Evolutionary conservation across 2,113 vertebrate genomes (phyloP).

Genomic region (Plecturocebus donacophilus): DNA sequence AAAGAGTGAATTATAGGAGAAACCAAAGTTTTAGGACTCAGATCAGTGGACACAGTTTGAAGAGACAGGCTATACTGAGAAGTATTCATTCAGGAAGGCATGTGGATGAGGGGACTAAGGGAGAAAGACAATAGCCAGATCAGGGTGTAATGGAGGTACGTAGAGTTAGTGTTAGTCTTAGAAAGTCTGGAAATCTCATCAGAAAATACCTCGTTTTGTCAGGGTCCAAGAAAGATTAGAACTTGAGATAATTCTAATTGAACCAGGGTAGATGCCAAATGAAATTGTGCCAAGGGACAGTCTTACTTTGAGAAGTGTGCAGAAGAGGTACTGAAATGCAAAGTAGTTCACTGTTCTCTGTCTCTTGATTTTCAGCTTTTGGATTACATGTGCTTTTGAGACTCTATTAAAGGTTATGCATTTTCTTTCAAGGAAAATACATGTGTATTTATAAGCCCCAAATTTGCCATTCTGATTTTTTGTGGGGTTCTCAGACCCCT

Average conservation of each 20-base stretch:
- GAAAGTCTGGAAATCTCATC: neutral
- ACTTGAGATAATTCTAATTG: neutral
- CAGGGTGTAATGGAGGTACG: no score
- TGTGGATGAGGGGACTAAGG: neutral
- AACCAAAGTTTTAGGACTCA: neutral
- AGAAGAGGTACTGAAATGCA: neutral
- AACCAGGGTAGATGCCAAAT: neutral
- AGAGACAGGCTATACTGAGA: neutral
- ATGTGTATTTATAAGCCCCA: neutral
- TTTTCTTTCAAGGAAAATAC: neutral
- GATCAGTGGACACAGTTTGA: neutral
- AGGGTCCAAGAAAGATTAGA: neutral
- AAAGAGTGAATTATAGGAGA: neutral
- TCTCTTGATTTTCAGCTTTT: neutral
- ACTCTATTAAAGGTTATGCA: neutral
- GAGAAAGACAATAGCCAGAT: no score
- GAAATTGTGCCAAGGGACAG: neutral
- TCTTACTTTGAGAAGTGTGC: neutral
- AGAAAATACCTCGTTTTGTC: neutral
- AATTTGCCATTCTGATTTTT: neutral
- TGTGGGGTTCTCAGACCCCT: neutral
- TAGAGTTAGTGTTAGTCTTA: neutral
- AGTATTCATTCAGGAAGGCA: neutral
- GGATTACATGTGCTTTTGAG: neutral
- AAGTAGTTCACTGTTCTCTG: neutral